These are phyloP conservation scores for Syndactyla subalaris DNA, from an alignment of 2,797 vertebrate species.

Conservation along the genomic window DNA sequence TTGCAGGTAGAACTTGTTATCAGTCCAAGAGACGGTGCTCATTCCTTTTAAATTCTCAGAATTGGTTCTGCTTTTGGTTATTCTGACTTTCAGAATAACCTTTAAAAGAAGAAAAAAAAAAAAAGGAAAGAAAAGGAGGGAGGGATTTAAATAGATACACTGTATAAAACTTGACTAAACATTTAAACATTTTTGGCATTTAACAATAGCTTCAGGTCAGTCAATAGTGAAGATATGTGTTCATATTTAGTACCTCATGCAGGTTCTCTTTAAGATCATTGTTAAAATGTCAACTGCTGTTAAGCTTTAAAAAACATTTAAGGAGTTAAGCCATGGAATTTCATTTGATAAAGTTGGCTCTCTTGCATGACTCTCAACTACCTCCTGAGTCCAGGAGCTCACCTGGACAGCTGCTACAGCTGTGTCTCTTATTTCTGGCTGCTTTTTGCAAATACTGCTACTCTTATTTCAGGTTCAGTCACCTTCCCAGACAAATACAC, in stretches of 20 bases:
- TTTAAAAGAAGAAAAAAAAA: not conserved
- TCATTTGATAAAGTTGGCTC: not conserved
- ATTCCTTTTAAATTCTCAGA: not conserved
- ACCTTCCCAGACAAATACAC: not conserved
- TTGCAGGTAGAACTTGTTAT: not conserved
- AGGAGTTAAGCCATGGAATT: not conserved
- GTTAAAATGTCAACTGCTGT: not conserved
- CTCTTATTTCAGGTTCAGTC: not conserved
- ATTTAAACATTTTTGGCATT: not conserved
- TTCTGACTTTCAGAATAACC: not conserved
- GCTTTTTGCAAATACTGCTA: not conserved
- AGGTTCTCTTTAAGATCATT: not conserved
- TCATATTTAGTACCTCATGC: not conserved
- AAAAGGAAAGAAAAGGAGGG: not conserved
- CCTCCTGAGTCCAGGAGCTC: not conserved
- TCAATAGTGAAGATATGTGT: not conserved
- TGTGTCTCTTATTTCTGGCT: not conserved
- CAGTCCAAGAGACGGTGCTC: not conserved
- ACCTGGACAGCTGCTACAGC: not conserved
- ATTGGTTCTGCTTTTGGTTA: not conserved
- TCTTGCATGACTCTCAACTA: not conserved
- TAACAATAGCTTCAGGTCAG: not conserved
- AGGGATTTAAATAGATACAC: not conserved
- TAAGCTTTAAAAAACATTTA: not conserved
- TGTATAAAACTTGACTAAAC: not conserved